Evolutionary conservation across 2,113 vertebrate genomes (phyloP).

Genomic region (Indicator maculatus): DNA sequence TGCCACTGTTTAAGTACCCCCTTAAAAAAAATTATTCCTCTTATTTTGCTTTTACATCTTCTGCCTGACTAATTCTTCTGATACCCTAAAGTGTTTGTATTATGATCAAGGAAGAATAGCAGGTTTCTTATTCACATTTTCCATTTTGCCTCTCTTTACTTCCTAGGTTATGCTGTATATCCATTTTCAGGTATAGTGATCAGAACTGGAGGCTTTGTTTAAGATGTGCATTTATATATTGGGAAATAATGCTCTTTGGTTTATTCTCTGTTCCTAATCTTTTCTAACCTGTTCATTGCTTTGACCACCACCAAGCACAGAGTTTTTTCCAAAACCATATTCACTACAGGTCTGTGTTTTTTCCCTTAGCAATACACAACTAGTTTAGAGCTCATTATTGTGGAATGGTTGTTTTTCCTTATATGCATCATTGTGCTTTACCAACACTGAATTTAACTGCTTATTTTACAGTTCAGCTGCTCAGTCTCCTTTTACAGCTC

Average conservation of each 20-base stretch:
- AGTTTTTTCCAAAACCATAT: background rate
- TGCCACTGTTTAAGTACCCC: background rate
- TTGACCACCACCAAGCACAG: background rate
- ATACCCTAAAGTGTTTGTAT: background rate
- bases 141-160: background rate
- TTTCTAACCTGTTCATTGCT: background rate
- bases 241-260: background rate
- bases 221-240: background rate
- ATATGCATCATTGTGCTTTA: background rate
- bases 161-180: background rate
- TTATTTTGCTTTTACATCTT: background rate
- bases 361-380: background rate
- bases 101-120: background rate
- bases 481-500: background rate
- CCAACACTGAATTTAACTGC: background rate
- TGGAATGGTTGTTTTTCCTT: background rate
- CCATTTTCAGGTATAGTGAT: background rate
- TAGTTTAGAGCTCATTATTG: background rate
- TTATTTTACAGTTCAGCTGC: background rate
- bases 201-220: background rate
- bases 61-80: background rate
- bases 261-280: background rate
- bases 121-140: background rate
- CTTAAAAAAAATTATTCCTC: fast-evolving
- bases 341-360: background rate